phyloP scores from a whole-genome alignment of 1,140 invertebrate species.

The Philopotamus ludificatus region DNA sequence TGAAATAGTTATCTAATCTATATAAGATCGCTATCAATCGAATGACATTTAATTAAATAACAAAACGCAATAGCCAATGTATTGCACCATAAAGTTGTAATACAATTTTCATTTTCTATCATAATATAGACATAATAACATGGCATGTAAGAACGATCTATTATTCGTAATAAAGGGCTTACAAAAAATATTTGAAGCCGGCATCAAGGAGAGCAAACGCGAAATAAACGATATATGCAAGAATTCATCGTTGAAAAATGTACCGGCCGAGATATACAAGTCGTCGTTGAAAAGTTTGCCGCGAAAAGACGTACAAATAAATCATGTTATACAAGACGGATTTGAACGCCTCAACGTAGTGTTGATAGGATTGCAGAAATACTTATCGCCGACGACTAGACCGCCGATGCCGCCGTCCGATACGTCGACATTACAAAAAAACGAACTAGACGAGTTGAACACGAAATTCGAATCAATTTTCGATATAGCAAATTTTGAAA shows the following conservation, averaged over 20 bases:
- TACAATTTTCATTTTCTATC: too few species aligned
- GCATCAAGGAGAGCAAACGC: conserved; percentile 53
- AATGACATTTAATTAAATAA: too few species aligned
- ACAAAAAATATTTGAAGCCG: conserved; percentile 60
- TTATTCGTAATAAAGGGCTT: conserved; percentile 65
- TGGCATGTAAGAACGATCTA: too few species aligned
- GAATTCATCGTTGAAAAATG: conserved; percentile 37
- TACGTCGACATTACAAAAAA: conserved; percentile 16
- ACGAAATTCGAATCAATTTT: conserved; percentile 37
- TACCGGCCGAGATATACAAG: conserved; percentile 12
- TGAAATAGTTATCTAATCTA: too few species aligned
- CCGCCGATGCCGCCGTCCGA: neutral
- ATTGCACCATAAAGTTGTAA: too few species aligned
- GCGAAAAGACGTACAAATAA: neutral
- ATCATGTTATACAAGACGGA: conserved; percentile 13
- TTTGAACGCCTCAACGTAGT: conserved; percentile 27
- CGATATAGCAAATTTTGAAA: conserved; percentile 38
- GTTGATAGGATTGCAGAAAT: conserved; percentile 22
- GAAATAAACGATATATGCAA: conserved; percentile 39
- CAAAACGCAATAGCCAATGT: too few species aligned
- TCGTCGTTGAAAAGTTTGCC: neutral
- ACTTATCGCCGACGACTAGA: too few species aligned
- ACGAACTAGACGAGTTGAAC: conserved; percentile 34
- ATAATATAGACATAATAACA: too few species aligned
- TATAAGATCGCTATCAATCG: too few species aligned